These are phyloP conservation scores for Eciton burchellii DNA, from an alignment of 1,140 invertebrate genomes.

Conservation along the genomic window DNA sequence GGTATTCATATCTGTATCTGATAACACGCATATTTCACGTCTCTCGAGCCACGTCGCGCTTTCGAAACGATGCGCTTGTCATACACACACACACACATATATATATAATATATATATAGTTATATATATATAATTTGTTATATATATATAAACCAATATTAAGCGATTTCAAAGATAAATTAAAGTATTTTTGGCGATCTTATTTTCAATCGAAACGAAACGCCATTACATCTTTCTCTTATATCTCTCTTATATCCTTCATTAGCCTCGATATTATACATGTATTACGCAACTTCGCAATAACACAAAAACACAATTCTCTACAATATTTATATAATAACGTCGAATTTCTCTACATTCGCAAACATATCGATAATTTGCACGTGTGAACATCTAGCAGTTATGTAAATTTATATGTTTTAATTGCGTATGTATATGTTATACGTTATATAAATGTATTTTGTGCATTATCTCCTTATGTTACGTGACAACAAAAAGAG, in stretches of 20 bases:
- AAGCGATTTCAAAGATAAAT: constrained; percentile 19
- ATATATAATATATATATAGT: not conserved
- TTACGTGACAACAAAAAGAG: not conserved
- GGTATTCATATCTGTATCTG: constrained; percentile 18
- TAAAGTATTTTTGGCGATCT: constrained; percentile 11
- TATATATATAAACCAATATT: constrained; percentile 12
- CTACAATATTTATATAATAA: not conserved
- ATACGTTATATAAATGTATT: too few relatives aligned
- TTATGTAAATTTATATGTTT: not conserved
- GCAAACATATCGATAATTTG: not conserved
- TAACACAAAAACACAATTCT: constrained; percentile 1
- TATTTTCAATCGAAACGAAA: not conserved
- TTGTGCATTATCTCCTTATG: too few relatives aligned
- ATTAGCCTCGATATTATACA: not conserved
- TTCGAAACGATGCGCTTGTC: not conserved
- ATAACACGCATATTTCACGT: constrained; percentile 30
- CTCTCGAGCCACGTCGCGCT: not conserved
- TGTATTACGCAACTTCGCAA: constrained; percentile 2
- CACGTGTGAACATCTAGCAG: not conserved
- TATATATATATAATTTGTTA: too few relatives aligned
- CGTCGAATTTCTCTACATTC: not conserved
- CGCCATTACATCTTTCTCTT: not conserved
- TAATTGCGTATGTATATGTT: not conserved
- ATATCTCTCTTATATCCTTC: constrained; percentile 47
- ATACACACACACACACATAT: too few relatives aligned